Evolutionary conservation across 1,140 invertebrate species (phyloP).

Genomic region (Camponotus vicinus): DNA sequence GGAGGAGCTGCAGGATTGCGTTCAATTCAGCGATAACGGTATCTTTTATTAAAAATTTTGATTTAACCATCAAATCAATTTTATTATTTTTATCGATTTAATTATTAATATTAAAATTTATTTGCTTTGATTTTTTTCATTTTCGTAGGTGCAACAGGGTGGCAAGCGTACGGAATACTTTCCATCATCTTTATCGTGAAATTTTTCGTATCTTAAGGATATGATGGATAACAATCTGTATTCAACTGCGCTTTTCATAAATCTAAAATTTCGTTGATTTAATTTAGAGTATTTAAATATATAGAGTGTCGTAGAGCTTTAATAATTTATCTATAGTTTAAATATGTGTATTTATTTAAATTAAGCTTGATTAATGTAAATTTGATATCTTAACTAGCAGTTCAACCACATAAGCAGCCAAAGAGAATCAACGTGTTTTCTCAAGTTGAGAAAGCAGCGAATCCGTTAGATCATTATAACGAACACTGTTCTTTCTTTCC

Average conservation of each 20-base stretch:
- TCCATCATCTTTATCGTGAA: neutral
- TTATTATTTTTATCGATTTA: neutral
- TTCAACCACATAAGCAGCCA: constrained; percentile 34
- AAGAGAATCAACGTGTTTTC: constrained; percentile 27
- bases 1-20: constrained; percentile 76
- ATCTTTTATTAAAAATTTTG: neutral
- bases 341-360: constrained; percentile 31
- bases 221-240: neutral
- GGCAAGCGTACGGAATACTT: constrained; percentile 7
- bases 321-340: constrained; percentile 32
- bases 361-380: constrained; percentile 15
- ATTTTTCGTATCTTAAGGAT: constrained; percentile 8
- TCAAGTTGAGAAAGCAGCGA: neutral
- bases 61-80: neutral
- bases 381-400: neutral
- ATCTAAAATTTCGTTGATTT: neutral
- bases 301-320: neutral
- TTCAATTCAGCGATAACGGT: constrained; percentile 81
- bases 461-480: constrained; percentile 17
- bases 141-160: constrained; percentile 43
- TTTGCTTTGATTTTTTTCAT: constrained; percentile 16
- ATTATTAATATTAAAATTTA: constrained; percentile 5
- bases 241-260: neutral
- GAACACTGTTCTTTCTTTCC: neutral
- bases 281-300: constrained; percentile 30